Evolutionary conservation across 2,888 invertebrate species (phyloP), one percentile per base, ranked within the genome.

Genomic region (Phasia obesa): DNA sequence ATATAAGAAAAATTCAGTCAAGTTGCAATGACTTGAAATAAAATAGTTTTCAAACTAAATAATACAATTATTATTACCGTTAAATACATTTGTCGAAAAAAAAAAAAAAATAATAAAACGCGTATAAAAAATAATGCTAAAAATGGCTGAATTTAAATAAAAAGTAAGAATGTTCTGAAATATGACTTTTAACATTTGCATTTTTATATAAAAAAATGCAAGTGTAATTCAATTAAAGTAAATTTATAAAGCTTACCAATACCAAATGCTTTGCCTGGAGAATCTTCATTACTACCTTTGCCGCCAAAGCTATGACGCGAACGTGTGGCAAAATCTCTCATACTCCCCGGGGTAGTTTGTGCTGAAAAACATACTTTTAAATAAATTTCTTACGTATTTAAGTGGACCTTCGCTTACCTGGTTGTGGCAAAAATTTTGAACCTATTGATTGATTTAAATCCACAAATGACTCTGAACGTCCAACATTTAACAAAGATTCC

Each of bases 381-480:
- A 31, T 6, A 31, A 21, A 35, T 74, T 75, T 42, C n/a, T 15
- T 31, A 27, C 38, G 11, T n/a, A 51, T 47, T 27, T 21, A 17
- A 13, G 17, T 5, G 2, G 51, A 86, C 85, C 35, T 35, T 35
- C 85, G 69, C 25, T 69, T 86, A 88, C 88, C 85, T 91, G 91
- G 62, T 89, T 91, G 87, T 49, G 86, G 84, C 57, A 87, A 84
- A 55, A 88, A 88, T 84, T 86, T 86, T 9, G 85, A 83, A 44
- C 84, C 84, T 11, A 87, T 38, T 2, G 86, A 74, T 75, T 87
- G 87, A 87, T 94, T 96, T 15, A 97, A 92, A 92, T 97, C 96
- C 21, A 95, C 95, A 86, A 96, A 96, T 89, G 96, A 96, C 90
- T 97, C 97, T 31, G 97, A 96, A 38, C 96, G 94, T 19, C 94